Evolutionary conservation across 2,888 invertebrate genomes (phyloP).

Genomic region (Diplazon laetatorius): DNA sequence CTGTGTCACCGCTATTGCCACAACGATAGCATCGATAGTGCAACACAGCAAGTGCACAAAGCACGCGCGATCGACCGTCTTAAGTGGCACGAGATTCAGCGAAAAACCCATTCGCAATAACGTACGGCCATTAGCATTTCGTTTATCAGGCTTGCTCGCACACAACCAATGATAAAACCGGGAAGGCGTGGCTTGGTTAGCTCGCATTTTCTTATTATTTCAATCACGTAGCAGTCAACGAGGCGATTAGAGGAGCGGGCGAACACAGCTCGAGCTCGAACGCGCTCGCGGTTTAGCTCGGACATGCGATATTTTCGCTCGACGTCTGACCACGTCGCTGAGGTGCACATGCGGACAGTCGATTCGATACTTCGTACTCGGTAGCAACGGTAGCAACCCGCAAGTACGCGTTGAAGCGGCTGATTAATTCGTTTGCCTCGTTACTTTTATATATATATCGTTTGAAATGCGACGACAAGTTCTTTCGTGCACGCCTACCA

Average conservation of each 20-base stretch:
- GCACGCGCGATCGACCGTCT: not conserved
- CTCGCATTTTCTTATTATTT: conserved; percentile 76
- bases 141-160: conserved; percentile 58
- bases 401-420: conserved; percentile 36
- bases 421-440: conserved; percentile 68
- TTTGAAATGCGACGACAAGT: conserved; percentile 42
- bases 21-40: conserved; percentile 30
- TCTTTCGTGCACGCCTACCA: conserved; percentile 45
- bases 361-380: conserved; percentile 35
- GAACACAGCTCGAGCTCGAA: conserved; percentile 32
- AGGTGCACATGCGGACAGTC: conserved; percentile 22
- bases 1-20: conserved; percentile 17
- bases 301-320: conserved; percentile 60
- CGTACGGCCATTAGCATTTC: conserved; percentile 64
- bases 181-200: conserved; percentile 72
- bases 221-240: conserved; percentile 71
- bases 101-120: conserved; percentile 51
- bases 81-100: conserved; percentile 41
- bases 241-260: conserved; percentile 59
- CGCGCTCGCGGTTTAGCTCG: conserved; percentile 41
- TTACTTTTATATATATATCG: conserved; percentile 68
- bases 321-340: conserved; percentile 42
- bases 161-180: conserved; percentile 72
- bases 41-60: conserved; percentile 13
- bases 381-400: conserved; percentile 11